Conservation (phyloP, 2,113 vertebrate species). For the Arizona elegans region DNA sequence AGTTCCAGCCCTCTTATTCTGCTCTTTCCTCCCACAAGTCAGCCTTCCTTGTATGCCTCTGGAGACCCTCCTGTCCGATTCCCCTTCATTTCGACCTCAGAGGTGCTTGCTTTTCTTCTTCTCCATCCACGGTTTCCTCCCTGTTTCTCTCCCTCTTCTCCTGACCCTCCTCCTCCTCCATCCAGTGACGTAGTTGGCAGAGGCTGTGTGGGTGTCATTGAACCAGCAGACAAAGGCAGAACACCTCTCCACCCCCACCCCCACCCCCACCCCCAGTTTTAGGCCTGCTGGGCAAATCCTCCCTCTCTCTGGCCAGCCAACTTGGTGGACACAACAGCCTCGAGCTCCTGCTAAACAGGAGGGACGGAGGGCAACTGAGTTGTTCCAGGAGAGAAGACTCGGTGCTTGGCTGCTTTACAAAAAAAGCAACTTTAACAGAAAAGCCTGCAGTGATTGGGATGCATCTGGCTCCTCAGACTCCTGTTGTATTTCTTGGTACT, state of each 20-base stretch:
- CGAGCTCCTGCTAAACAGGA: background rate
- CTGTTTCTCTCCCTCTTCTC: background rate
- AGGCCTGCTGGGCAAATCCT: background rate
- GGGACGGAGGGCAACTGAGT: background rate
- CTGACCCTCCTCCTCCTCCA: background rate
- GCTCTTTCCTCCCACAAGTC: background rate
- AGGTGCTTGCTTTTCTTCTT: background rate
- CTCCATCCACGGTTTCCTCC: background rate
- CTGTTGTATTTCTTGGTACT: background rate
- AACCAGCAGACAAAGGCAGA: background rate
- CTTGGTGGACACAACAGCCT: background rate
- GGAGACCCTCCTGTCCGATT: background rate
- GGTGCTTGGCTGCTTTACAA: background rate
- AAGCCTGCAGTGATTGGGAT: background rate
- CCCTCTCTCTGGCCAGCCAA: background rate
- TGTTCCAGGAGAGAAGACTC: background rate
- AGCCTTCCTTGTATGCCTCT: background rate
- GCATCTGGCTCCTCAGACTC: background rate
- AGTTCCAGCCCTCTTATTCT: background rate
- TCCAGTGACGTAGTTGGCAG: background rate
- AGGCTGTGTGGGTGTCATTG: slow-evolving; percentile 5
- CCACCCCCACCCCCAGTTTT: background rate
- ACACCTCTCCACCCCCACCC: background rate
- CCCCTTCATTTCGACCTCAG: background rate
- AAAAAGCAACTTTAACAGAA: background rate